Percentiles rank a stretch among this genome's conserved stretches.
phyloP scores from a whole-genome alignment of 92 coral and sea anemone species.

The Virgularia gustaviana region DNA sequence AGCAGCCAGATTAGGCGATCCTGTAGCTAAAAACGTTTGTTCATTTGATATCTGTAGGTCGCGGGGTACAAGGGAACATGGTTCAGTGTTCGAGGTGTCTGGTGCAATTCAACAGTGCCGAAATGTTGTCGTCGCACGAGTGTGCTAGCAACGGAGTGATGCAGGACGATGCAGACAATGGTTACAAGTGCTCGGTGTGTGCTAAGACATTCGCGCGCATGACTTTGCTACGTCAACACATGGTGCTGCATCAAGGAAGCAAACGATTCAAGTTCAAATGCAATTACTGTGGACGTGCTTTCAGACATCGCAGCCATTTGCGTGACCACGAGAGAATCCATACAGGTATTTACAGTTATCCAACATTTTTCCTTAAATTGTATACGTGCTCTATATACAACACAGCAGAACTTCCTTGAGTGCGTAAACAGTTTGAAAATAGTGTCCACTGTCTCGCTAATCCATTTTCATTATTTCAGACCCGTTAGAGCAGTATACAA shows the following conservation, averaged over 20 bases:
- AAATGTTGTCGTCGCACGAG: slow-evolving; percentile 8
- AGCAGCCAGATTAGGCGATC: too few relatives aligned
- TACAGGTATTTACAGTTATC: slow-evolving; percentile 74
- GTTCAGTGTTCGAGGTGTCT: slow-evolving; percentile 19
- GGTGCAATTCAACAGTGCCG: background rate
- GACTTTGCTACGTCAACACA: slow-evolving; percentile 91
- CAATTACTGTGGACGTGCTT: slow-evolving; percentile 91
- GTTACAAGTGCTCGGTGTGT: slow-evolving; percentile 88
- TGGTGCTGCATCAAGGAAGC: slow-evolving; percentile 93
- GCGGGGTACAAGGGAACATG: background rate
- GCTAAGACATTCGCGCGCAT: slow-evolving; percentile 85
- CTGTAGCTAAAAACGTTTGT: too few relatives aligned
- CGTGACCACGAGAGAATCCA: slow-evolving; percentile 96
- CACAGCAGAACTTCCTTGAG: too few relatives aligned
- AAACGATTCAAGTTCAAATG: slow-evolving; percentile 96
- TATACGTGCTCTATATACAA: background rate
- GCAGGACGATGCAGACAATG: too few relatives aligned
- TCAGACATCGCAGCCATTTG: slow-evolving; percentile 91
- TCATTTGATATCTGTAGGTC: too few relatives aligned
- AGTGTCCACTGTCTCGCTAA: too few relatives aligned
- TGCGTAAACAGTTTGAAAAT: too few relatives aligned
- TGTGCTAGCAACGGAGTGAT: slow-evolving; percentile 12
- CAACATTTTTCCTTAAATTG: background rate
- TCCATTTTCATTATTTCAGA: too few relatives aligned
- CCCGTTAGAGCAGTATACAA: too few relatives aligned